These are phyloP conservation scores for Acropternis orthonyx DNA, from an alignment of 2,797 vertebrate species.

Conservation along the genomic window DNA sequence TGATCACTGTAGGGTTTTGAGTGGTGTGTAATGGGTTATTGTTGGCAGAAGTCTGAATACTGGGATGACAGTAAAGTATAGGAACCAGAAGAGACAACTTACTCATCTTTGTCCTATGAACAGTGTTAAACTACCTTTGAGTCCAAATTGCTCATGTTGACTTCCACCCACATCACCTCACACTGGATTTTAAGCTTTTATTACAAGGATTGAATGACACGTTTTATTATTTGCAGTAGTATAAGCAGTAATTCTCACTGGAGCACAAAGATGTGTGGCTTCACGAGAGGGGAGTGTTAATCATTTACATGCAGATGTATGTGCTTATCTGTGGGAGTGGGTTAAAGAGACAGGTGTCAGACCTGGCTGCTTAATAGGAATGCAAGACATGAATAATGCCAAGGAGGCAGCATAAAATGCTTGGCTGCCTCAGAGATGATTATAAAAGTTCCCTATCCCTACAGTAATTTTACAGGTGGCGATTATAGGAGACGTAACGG, in stretches of 20 bases:
- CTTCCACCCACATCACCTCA: background rate
- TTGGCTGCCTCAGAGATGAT: slow-evolving; percentile 28
- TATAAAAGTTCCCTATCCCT: slow-evolving; percentile 31
- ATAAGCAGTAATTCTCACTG: slow-evolving; percentile 43
- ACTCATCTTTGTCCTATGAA: background rate
- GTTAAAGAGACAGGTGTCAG: slow-evolving; percentile 60
- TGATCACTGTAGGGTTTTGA: background rate
- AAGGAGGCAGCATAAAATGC: slow-evolving; percentile 48
- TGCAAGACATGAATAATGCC: slow-evolving; percentile 6
- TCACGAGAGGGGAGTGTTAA: slow-evolving; percentile 17
- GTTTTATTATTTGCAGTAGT: slow-evolving; percentile 28
- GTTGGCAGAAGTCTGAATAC: background rate
- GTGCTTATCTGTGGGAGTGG: slow-evolving; percentile 46
- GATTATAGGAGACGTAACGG: slow-evolving; percentile 15
- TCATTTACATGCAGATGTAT: slow-evolving; percentile 11
- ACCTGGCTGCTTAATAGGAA: slow-evolving; percentile 42
- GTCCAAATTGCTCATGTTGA: background rate
- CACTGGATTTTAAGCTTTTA: background rate
- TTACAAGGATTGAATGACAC: background rate
- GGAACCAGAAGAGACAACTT: background rate
- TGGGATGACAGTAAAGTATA: background rate
- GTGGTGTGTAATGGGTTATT: background rate
- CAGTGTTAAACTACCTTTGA: background rate
- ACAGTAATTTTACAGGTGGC: slow-evolving; percentile 44
- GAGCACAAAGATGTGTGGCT: slow-evolving; percentile 22